These are phyloP conservation scores for Micromesistius poutassou DNA, from an alignment of 2,797 vertebrate species.

Conservation along the genomic window DNA sequence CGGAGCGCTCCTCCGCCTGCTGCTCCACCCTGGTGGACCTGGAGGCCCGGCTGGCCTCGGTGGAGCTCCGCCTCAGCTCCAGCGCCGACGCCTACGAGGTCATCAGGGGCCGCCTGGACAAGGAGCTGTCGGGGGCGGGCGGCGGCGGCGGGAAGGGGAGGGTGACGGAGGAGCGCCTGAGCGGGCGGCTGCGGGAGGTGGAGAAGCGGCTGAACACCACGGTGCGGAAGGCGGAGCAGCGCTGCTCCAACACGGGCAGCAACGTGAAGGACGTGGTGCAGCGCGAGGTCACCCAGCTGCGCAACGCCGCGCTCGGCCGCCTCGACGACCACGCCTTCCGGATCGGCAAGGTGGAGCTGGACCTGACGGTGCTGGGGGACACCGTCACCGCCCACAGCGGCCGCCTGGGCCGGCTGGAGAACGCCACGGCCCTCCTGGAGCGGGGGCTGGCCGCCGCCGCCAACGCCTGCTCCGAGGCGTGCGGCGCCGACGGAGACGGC, in stretches of 20 bases:
- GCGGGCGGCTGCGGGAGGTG: constrained; percentile 67
- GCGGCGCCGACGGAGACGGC: constrained; percentile 50
- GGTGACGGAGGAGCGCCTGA: constrained; percentile 69
- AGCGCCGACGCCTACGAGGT: constrained; percentile 67
- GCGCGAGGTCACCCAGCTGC: constrained; percentile 72
- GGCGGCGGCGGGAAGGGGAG: constrained; percentile 52
- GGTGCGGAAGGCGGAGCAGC: constrained; percentile 76
- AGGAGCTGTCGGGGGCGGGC: constrained; percentile 58
- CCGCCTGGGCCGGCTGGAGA: constrained; percentile 62
- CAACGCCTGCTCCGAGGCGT: constrained; percentile 76
- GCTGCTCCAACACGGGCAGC: constrained; percentile 69
- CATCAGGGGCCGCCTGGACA: constrained; percentile 75
- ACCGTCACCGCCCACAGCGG: constrained; percentile 67
- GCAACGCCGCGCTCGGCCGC: constrained; percentile 55
- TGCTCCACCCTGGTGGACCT: constrained; percentile 67
- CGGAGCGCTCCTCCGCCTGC: constrained; percentile 67
- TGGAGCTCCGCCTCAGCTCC: constrained; percentile 74
- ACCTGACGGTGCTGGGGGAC: constrained; percentile 67
- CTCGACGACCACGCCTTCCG: constrained; percentile 66
- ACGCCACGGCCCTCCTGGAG: constrained; percentile 69
- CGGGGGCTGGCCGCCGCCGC: constrained; percentile 66
- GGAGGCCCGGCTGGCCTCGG: constrained; percentile 63
- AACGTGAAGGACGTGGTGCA: constrained; percentile 73
- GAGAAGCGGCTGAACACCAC: constrained; percentile 81
- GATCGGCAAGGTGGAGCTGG: constrained; percentile 73